Evolutionary conservation across 2,888 invertebrate species (phyloP).

Genomic region (Drosophila monieri): DNA sequence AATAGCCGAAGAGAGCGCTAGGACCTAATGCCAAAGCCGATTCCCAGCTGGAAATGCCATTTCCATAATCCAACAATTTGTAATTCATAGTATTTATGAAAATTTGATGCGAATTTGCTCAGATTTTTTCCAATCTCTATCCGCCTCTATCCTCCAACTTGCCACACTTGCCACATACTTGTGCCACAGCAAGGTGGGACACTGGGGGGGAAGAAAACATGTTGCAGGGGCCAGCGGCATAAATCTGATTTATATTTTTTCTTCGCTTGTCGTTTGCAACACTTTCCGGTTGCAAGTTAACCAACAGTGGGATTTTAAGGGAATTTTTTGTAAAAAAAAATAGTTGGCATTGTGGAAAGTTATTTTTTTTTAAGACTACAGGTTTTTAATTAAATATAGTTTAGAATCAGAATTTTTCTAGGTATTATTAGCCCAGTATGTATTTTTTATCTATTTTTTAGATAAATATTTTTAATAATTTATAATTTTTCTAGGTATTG

Average conservation of each 20-base stretch:
- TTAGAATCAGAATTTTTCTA: too few relatives aligned
- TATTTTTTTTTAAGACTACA: neutral
- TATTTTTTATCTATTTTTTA: too few relatives aligned
- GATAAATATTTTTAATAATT: too few relatives aligned
- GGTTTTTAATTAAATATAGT: too few relatives aligned
- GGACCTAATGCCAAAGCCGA: conserved; percentile 9
- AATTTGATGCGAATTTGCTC: conserved; percentile 65
- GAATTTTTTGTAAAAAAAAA: too few relatives aligned
- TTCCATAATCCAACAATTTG: conserved; percentile 78
- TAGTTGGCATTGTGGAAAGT: too few relatives aligned
- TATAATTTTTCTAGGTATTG: too few relatives aligned
- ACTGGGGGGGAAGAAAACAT: neutral
- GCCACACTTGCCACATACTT: conserved; percentile 4
- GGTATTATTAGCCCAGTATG: too few relatives aligned
- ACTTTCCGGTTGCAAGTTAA: conserved; percentile 36
- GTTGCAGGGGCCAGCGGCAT: conserved; percentile 53
- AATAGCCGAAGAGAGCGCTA: conserved; percentile 18
- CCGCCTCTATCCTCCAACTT: too few relatives aligned
- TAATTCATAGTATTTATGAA: conserved; percentile 73
- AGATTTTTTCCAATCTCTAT: conserved; percentile 29
- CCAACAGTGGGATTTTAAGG: conserved; percentile 1
- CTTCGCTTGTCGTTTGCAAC: conserved; percentile 41
- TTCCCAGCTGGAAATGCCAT: conserved; percentile 59
- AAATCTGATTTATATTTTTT: conserved; percentile 76
- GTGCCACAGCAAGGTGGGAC: neutral